Conservation (phyloP, 2,888 invertebrate species). For the Scaptomyza flava region DNA sequence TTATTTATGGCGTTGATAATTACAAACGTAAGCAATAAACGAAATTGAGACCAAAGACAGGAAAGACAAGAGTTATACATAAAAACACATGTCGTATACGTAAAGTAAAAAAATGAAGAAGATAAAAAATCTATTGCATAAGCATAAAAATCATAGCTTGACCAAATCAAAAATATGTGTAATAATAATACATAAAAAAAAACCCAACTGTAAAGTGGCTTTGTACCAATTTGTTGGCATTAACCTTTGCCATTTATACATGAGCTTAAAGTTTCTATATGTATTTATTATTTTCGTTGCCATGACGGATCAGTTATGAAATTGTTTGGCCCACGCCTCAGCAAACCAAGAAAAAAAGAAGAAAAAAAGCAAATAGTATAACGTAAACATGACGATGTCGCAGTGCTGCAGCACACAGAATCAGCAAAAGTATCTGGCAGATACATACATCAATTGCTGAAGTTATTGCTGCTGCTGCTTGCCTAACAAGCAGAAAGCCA, state of each 20-base stretch:
- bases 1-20: constrained; percentile 66
- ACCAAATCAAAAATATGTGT: constrained; percentile 42
- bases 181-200: constrained; percentile 36
- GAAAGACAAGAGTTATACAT: constrained; percentile 15
- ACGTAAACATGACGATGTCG: constrained; percentile 52
- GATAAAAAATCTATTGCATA: constrained; percentile 46
- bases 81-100: constrained; percentile 30
- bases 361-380: constrained; percentile 43
- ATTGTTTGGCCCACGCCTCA: constrained; percentile 57
- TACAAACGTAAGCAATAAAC: constrained; percentile 42
- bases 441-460: constrained; percentile 58
- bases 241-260: constrained; percentile 69
- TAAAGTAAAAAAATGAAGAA: constrained; percentile 32
- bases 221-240: constrained; percentile 62
- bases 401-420: constrained; percentile 47
- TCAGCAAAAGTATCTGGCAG: constrained; percentile 63
- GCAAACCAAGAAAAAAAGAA: constrained; percentile 63
- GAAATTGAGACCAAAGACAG: constrained; percentile 20
- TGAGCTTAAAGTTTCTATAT: constrained; percentile 27
- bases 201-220: constrained; percentile 26
- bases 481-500: constrained; percentile 73
- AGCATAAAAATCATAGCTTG: constrained; percentile 35
- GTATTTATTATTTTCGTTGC: constrained; percentile 13
- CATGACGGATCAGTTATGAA: constrained; percentile 57
- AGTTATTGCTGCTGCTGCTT: constrained; percentile 41